Evolutionary conservation across 2,888 invertebrate genomes (phyloP).

Genomic region (Drosophila borealis): DNA sequence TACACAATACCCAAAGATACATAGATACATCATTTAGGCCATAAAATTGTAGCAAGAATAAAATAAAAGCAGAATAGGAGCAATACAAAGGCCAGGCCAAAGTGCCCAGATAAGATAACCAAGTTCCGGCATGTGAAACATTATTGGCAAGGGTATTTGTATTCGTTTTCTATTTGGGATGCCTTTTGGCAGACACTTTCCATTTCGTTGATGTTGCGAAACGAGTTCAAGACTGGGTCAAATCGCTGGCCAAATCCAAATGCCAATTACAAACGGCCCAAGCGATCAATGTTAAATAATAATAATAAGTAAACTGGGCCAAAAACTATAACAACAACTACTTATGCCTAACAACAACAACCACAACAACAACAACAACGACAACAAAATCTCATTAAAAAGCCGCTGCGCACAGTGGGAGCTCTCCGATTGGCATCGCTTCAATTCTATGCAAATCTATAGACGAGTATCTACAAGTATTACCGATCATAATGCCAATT

Average conservation of each 20-base stretch:
- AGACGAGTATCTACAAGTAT: constrained; percentile 32
- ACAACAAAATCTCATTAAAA: constrained; percentile 72
- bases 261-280: constrained; percentile 69
- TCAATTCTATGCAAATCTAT: constrained; percentile 49
- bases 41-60: constrained; percentile 57
- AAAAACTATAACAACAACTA: constrained; percentile 58
- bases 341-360: constrained; percentile 20
- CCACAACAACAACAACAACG: constrained; percentile 18
- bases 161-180: constrained; percentile 24
- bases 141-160: not conserved
- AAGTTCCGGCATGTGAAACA: constrained; percentile 25
- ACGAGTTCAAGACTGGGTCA: constrained; percentile 74
- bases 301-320: constrained; percentile 73
- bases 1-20: constrained; percentile 27
- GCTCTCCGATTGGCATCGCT: constrained; percentile 51
- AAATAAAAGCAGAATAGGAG: not conserved
- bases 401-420: constrained; percentile 67
- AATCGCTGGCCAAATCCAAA: constrained; percentile 37
- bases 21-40: constrained; percentile 48
- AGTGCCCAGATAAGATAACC: constrained; percentile 67
- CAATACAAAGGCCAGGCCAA: constrained; percentile 34
- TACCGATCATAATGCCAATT: constrained; percentile 43
- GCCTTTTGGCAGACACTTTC: constrained; percentile 60
- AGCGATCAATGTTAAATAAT: constrained; percentile 71
- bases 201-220: constrained; percentile 64